A percentile compares a stretch with the other conserved stretches of the same genome.
phyloP scores from a whole-genome alignment of 2,113 vertebrate genomes.

The Nicator chloris region DNA sequence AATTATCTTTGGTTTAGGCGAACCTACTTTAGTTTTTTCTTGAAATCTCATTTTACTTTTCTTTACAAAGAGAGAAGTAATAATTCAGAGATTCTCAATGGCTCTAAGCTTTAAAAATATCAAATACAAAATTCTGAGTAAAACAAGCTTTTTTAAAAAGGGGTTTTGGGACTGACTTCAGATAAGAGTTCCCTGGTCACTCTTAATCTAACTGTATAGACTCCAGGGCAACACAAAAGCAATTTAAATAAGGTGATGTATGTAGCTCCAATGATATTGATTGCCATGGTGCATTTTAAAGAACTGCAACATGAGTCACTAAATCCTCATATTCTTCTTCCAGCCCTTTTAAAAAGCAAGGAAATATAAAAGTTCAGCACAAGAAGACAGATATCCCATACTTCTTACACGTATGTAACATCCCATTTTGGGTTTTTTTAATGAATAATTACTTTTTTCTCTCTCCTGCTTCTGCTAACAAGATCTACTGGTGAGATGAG shows the following conservation, averaged over 20 bases:
- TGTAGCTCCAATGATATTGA: neutral
- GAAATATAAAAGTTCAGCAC: neutral
- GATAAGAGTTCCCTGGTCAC: neutral
- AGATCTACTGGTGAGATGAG: neutral
- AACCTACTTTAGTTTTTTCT: neutral
- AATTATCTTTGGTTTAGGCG: neutral
- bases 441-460: neutral
- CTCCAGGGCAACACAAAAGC: neutral
- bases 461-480: neutral
- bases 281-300: neutral
- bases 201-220: neutral
- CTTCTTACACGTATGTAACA: neutral
- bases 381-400: neutral
- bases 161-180: neutral
- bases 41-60: conserved; percentile 4
- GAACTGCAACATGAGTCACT: neutral
- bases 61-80: neutral
- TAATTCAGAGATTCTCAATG: neutral
- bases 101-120: neutral
- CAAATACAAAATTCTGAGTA: neutral
- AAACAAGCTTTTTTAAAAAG: neutral
- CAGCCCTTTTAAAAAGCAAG: neutral
- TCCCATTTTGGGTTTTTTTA: neutral
- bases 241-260: neutral
- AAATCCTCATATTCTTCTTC: neutral